A percentile compares a stretch with the other conserved stretches of the same genome.
These are phyloP conservation scores for Lasioglossum lativentre DNA, from an alignment of 2,888 invertebrate species.

Conservation along the genomic window DNA sequence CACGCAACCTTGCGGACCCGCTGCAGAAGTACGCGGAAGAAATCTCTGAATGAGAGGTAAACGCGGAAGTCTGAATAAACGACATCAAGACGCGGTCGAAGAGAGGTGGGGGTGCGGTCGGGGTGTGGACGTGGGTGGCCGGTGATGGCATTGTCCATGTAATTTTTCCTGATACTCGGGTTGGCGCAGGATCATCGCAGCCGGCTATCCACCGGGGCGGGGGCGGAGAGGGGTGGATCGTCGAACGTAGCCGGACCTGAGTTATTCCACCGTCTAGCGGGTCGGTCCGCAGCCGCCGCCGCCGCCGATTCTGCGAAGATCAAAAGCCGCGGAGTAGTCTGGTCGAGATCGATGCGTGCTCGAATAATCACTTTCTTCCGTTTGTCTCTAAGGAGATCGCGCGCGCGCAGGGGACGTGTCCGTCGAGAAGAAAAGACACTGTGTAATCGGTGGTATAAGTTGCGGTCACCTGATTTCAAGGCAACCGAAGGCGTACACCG, in stretches of 20 bases:
- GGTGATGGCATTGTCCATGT: neutral
- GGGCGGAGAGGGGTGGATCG: neutral
- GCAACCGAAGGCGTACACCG: conserved; percentile 30
- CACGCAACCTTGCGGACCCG: neutral
- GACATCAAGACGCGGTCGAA: neutral
- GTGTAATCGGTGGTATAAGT: conserved; percentile 30
- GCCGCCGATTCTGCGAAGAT: neutral
- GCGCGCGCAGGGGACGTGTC: neutral
- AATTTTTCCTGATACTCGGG: conserved; percentile 6
- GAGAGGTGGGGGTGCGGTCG: neutral
- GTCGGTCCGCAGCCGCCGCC: neutral
- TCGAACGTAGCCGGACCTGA: neutral
- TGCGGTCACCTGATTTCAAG: conserved; percentile 59
- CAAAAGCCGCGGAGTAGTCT: conserved; percentile 2
- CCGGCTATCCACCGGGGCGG: neutral
- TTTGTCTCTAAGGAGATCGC: conserved; percentile 11
- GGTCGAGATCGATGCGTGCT: conserved; percentile 10
- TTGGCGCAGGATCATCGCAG: neutral
- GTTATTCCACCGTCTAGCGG: conserved; percentile 10
- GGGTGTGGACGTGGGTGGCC: neutral
- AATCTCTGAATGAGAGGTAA: conserved; percentile 13
- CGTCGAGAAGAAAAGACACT: conserved; percentile 12
- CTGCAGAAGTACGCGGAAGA: neutral
- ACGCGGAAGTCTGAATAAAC: conserved; percentile 5
- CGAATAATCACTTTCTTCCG: conserved; percentile 12